Evolutionary conservation across 1,140 invertebrate genomes (phyloP).

Genomic region (Drosophila ananassae): DNA sequence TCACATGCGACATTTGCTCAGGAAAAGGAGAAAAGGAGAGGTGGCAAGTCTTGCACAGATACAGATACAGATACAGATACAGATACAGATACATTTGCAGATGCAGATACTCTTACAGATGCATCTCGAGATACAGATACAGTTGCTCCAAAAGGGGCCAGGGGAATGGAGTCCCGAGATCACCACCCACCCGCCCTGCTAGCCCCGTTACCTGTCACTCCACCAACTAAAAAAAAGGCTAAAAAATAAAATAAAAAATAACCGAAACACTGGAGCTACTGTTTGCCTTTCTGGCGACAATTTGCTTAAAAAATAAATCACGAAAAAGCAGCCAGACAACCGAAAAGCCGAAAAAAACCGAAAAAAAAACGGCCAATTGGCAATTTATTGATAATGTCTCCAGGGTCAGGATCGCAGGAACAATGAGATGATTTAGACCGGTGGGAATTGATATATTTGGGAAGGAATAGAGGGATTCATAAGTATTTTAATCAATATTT

Average conservation of each 20-base stretch:
- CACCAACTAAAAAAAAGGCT: neutral
- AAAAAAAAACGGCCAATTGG: constrained; percentile 63
- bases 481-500: too few relatives aligned
- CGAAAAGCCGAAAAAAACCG: constrained; percentile 19
- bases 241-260: neutral
- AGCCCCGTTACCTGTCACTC: constrained; percentile 69
- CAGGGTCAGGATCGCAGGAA: neutral
- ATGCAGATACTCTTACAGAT: constrained; percentile 45
- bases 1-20: constrained; percentile 78
- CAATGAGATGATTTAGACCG: neutral
- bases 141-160: constrained; percentile 15
- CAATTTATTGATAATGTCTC: constrained; percentile 59
- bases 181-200: constrained; percentile 38
- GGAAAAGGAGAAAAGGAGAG: constrained; percentile 15
- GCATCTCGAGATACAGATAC: constrained; percentile 44
- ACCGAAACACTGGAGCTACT: constrained; percentile 1
- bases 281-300: constrained; percentile 57
- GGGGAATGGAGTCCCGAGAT: neutral
- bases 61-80: constrained; percentile 56
- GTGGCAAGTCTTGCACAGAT: constrained; percentile 50
- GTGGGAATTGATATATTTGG: neutral
- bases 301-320: constrained; percentile 82
- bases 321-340: constrained; percentile 55
- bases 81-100: constrained; percentile 26
- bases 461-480: neutral